Base-by-base conservation (phyloP, 2,888 invertebrate genomes). In the Napeogenes inachia region DNA sequence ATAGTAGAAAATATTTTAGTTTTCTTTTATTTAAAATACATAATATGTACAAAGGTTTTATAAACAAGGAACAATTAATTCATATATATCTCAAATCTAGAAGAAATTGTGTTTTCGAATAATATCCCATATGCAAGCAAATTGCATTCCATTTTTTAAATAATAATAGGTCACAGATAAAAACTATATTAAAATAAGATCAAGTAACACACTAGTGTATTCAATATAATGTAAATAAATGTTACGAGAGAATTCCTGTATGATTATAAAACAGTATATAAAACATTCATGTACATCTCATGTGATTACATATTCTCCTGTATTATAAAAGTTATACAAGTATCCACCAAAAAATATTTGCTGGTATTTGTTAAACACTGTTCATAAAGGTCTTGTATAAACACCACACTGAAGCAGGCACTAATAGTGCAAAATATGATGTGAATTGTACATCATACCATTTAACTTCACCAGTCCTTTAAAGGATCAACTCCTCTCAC, bases 401-500 rank as follows among this genome's bases (percentile, higher is more conserved):
- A 77, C 81, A 82, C 82, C 78, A 76, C 85, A 82, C 83, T 81
- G 75, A 78, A 78, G 81, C 80, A 77, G 4, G 50, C n/a, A 30
- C 12, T 6, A 3, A 50, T 50, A 10, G 80, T 76, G 75, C 78
- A 80, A 77, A 78, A 73, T 71, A 77, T 75, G 80, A 79, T 79
- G 80, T 79, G 80, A 75, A 72, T 74, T 71, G 21, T 75, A 73
- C 76, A 71, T 77, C 73, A 21, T 21, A 21, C 21, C 21, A 74
- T 74, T 74, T 74, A 74, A 75, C 79, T 79, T 80, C 85, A 86
- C 84, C 83, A 84, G 82, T 87, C 81, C 80, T 79, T 81, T 78
- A 80, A 83, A 84, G 87, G 87, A 89, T 84, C 78, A 87, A 89
- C 87, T 85, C 89, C 88, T 88, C 89, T 85, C 89, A 83, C 87